A percentile compares a stretch with the other conserved stretches of the same genome.
Conservation (phyloP, 1,140 invertebrate species). For the Lasioglossum baleicum region DNA sequence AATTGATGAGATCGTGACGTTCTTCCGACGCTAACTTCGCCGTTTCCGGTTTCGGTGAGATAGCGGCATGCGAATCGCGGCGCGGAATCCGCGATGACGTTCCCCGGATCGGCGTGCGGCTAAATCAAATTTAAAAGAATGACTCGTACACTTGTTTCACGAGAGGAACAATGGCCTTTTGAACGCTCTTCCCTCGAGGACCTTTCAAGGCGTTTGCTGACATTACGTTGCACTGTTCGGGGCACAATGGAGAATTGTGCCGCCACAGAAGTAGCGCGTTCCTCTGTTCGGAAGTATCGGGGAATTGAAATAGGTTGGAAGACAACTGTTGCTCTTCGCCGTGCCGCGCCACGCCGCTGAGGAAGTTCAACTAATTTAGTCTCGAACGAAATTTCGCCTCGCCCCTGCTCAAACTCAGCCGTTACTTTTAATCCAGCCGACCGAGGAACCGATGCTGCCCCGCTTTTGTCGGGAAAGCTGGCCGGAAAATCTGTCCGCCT, state of each 20-base stretch:
- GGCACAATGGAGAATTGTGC: slow-evolving; percentile 72
- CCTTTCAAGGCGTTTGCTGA: slow-evolving; percentile 72
- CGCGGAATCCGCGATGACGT: slow-evolving; percentile 34
- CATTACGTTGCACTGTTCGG: slow-evolving; percentile 67
- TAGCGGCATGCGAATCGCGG: neutral
- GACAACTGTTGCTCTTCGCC: slow-evolving; percentile 60
- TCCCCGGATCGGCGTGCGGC: slow-evolving; percentile 26
- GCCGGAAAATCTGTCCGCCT: too few relatives aligned
- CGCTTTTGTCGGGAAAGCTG: too few relatives aligned
- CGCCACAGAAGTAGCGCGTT: slow-evolving; percentile 52
- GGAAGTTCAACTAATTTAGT: slow-evolving; percentile 48
- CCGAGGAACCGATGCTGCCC: neutral
- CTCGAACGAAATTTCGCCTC: slow-evolving; percentile 39
- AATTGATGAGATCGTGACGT: too few relatives aligned
- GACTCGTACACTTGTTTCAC: slow-evolving; percentile 75
- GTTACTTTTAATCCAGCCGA: neutral
- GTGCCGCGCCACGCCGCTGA: neutral
- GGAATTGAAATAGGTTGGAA: slow-evolving; percentile 57
- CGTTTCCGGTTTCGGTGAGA: too few relatives aligned
- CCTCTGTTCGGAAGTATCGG: slow-evolving; percentile 59
- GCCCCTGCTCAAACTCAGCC: neutral
- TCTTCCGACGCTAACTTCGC: too few relatives aligned
- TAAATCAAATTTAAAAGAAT: slow-evolving; percentile 79
- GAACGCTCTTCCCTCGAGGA: slow-evolving; percentile 71
- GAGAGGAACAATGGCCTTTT: slow-evolving; percentile 75